Evolutionary conservation across 2,113 vertebrate species (phyloP).

Genomic region (Lynx canadensis): DNA sequence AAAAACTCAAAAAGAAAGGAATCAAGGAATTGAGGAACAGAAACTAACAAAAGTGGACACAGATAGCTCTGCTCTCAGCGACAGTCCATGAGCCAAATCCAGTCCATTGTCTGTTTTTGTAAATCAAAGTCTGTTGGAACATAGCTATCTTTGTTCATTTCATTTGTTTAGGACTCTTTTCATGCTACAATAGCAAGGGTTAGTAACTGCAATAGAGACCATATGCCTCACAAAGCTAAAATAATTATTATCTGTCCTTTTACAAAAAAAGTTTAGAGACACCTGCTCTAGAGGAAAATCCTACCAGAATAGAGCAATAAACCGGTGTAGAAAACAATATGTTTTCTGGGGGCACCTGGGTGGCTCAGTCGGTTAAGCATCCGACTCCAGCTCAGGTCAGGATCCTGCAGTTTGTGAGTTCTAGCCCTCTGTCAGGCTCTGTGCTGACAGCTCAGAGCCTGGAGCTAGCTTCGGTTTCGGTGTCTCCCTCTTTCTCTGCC

Average conservation of each 20-base stretch:
- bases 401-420: no score
- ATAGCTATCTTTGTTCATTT: background rate
- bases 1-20: conserved; percentile 26
- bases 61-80: conserved; percentile 26
- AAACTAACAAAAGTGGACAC: background rate
- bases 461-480: no score
- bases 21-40: background rate
- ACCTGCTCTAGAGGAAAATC: background rate
- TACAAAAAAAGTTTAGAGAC: background rate
- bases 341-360: background rate
- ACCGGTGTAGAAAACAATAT: background rate
- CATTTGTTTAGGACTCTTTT: background rate
- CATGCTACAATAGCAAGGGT: background rate
- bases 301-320: conserved; percentile 25
- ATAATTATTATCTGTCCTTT: background rate
- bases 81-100: background rate
- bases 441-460: no score
- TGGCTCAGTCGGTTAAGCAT: no score
- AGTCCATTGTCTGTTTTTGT: background rate
- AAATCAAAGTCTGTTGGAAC: background rate
- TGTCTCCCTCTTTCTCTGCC: no score
- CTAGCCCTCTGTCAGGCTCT: no score
- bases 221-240: background rate
- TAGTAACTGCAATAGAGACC: background rate
- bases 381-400: no score